A percentile compares a stretch with the other conserved stretches of the same genome.
phyloP scores from a whole-genome alignment of 2,113 vertebrate species.

The Delphinus delphis region DNA sequence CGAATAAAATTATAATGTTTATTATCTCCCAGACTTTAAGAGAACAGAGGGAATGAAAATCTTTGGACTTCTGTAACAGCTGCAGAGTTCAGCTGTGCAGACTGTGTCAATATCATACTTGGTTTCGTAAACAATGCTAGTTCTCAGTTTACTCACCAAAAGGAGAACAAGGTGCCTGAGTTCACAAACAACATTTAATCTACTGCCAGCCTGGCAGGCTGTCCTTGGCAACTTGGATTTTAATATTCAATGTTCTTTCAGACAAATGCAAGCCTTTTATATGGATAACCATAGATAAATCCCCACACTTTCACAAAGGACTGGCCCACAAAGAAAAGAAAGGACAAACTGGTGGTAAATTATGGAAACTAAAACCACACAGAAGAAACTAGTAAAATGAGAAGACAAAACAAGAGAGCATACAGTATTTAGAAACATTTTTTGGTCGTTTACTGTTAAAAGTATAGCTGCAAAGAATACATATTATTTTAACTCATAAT shows the following conservation, averaged over 20 bases:
- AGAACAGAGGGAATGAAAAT: background rate
- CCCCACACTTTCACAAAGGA: background rate
- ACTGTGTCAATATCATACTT: background rate
- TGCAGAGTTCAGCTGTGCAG: background rate
- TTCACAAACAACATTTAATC: background rate
- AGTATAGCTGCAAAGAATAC: background rate
- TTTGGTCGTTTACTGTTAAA: background rate
- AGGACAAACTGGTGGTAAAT: background rate
- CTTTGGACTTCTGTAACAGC: background rate
- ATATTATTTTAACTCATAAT: conserved; percentile 28
- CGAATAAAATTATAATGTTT: background rate
- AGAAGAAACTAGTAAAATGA: background rate
- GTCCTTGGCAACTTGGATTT: background rate
- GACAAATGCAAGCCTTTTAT: background rate
- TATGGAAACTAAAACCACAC: background rate
- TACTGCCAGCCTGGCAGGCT: background rate
- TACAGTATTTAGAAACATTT: background rate
- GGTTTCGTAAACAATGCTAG: background rate
- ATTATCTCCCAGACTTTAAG: background rate
- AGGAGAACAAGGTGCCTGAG: background rate
- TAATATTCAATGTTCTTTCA: background rate
- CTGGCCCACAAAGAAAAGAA: background rate
- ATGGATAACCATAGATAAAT: background rate
- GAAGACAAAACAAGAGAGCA: background rate
- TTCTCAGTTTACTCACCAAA: background rate